Evolutionary conservation across 1,140 invertebrate species (phyloP), one percentile per base, ranked within the genome.

Genomic region (Camponotus pennsylvanicus): DNA sequence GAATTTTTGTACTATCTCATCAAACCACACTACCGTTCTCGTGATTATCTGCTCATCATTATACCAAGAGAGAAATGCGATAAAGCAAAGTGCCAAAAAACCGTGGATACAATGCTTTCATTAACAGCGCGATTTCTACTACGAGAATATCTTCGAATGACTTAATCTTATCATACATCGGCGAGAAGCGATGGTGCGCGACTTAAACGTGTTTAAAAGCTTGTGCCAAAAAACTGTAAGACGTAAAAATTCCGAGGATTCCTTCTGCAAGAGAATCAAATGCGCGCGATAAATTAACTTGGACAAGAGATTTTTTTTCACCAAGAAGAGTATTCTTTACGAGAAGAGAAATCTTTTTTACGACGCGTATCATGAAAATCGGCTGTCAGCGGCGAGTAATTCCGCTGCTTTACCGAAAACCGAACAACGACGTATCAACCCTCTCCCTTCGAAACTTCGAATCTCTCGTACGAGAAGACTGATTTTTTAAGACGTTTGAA

Each of bases 391-490:
- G 49, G 15, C 32, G 45, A 64, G 67, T 21, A 27, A n/a, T 27
- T 45, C 27, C 61, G 73, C 77, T 49, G 85, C 57, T 84, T 71
- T 64, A 61, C 73, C 55, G 40, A 76, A 61, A 90, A 89, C 82
- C 87, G 84, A 92, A 87, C 91, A 93, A 94, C 90, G 92, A 93
- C 90, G 78, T 90, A 87, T 76, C 88, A 85, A 92, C 82, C 84
- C 83, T 86, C 86, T 92, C 90, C 75, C 40, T 5, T 55, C 55
- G 52, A 88, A 90, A 88, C 67, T 88, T 86, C 86, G 78, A 92
- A 91, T 91, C 91, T 92, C 89, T 92, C 87, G 86, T 86, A 85
- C 83, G 82, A 52, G 49, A 94, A 94, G 94, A 94, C 93, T 94
- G 93, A 94, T 93, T 94, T 94, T 94, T 91, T 86, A 87, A 89